Percentiles rank a stretch among this genome's conserved stretches.
These are phyloP conservation scores for Volucella zonaria DNA, from an alignment of 2,888 invertebrate species.

Conservation along the genomic window DNA sequence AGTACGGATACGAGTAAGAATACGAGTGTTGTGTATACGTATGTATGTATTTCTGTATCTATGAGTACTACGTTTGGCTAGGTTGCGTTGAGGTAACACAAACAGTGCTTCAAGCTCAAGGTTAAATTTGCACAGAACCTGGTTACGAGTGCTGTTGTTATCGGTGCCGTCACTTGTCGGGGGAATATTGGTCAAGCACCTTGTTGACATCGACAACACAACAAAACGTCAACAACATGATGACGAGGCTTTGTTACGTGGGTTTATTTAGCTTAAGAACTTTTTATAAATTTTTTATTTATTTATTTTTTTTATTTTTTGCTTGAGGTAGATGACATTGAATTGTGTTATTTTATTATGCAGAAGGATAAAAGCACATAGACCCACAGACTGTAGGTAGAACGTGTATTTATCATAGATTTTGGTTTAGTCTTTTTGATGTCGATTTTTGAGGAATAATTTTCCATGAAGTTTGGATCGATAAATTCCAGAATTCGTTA, in stretches of 20 bases:
- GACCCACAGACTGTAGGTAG: not conserved
- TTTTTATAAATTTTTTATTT: not conserved
- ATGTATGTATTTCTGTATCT: too few species aligned
- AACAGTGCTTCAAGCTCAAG: conserved; percentile 69
- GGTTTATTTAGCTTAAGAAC: not conserved
- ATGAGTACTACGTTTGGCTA: too few species aligned
- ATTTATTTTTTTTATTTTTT: not conserved
- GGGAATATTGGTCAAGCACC: conserved; percentile 72
- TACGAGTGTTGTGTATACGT: too few species aligned
- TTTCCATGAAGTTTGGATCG: not conserved
- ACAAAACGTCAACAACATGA: conserved; percentile 15
- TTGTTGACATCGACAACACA: conserved; percentile 51
- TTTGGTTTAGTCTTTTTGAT: conserved; percentile 5
- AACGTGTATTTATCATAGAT: not conserved
- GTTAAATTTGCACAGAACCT: conserved; percentile 67
- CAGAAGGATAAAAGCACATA: conserved; percentile 19
- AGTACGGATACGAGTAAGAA: too few species aligned
- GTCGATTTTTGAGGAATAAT: conserved; percentile 2
- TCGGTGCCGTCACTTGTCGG: conserved; percentile 19
- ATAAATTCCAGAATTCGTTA: not conserved
- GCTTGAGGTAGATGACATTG: conserved; percentile 35
- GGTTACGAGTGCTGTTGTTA: conserved; percentile 38
- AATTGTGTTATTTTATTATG: conserved; percentile 23
- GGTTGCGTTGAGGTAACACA: conserved; percentile 29
- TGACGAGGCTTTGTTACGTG: conserved; percentile 7